Evolutionary conservation across 1,140 invertebrate species (phyloP), one percentile per base, ranked within the genome.

Genomic region (Epicauta chinensis): DNA sequence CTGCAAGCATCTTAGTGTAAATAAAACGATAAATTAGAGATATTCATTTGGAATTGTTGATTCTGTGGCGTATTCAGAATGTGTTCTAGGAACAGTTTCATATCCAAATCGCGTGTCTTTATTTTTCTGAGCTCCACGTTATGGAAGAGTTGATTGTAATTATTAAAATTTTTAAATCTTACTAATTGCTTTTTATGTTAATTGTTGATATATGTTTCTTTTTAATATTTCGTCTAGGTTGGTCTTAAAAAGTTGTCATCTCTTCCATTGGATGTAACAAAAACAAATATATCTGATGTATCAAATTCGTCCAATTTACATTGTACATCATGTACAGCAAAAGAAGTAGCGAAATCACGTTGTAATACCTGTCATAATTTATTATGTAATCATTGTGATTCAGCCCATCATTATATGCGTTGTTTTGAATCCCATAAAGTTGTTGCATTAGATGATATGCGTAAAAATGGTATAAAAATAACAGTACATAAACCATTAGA

Each of bases 311-410:
- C 77, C 58, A 83, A 83, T 56, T 81, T 91, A 51, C 76, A 86
- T 7, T 93, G 90, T 71, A 92, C 89, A 36, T 91, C 88, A 39
- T 93, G 90, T 71, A 92, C 91, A 62, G 83, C 87, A 60, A 90
- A 91, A 69, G 89, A 93, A 69, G 82, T 84, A 64, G 93, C 93
- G 11, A 86, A 95, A 11, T 92, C 92, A 11, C 82, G 91, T 49
- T 96, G 93, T 72, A 87, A 84, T 55, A 91, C 94, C 68, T 97
- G 93, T 73, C 90, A 91, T 59, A 93, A 93, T 73, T 91, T 93
- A 66, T 77, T 97, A 11, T 96, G 93, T 73, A 82, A 84, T 14
- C 91, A 92, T 68, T 97, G 93, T 73, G 90, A 94, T 56, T 90
- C 87, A 16, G 93, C 93, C 38, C 93, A 97, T 72, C 86, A 92